These are phyloP conservation scores for Balaenoptera acutorostrata DNA, from an alignment of 2,113 vertebrate species.

Conservation along the genomic window DNA sequence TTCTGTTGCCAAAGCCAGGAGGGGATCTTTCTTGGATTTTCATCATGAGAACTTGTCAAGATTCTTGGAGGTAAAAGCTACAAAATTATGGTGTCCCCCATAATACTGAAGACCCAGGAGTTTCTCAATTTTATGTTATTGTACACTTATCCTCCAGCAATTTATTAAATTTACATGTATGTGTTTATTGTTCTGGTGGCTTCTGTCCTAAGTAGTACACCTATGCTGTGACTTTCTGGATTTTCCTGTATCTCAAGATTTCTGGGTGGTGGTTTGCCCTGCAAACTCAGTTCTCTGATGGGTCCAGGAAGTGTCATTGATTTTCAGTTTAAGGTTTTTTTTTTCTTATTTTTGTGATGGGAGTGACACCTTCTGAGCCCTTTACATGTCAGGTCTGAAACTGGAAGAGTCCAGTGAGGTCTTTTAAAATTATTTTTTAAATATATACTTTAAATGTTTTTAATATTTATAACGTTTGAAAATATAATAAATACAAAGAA, in stretches of 20 bases:
- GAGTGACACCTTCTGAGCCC: neutral
- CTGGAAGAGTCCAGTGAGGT: neutral
- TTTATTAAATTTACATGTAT: neutral
- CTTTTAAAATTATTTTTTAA: neutral
- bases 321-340: neutral
- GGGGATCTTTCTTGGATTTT: neutral
- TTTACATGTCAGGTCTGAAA: neutral
- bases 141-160: neutral
- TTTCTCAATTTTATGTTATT: neutral
- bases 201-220: neutral
- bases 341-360: neutral
- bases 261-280: neutral
- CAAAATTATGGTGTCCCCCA: neutral
- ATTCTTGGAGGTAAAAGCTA: neutral
- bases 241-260: neutral
- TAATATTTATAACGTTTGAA: neutral
- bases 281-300: neutral
- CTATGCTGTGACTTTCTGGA: neutral
- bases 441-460: neutral
- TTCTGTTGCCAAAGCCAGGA: neutral
- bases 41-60: neutral
- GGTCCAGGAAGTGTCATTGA: neutral
- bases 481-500: neutral
- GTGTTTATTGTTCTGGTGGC: neutral
- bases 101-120: neutral